A percentile compares a stretch with the other conserved stretches of the same genome.
phyloP scores from a whole-genome alignment of 92 coral and sea anemone genomes.

The Phenganax stokvisi region DNA sequence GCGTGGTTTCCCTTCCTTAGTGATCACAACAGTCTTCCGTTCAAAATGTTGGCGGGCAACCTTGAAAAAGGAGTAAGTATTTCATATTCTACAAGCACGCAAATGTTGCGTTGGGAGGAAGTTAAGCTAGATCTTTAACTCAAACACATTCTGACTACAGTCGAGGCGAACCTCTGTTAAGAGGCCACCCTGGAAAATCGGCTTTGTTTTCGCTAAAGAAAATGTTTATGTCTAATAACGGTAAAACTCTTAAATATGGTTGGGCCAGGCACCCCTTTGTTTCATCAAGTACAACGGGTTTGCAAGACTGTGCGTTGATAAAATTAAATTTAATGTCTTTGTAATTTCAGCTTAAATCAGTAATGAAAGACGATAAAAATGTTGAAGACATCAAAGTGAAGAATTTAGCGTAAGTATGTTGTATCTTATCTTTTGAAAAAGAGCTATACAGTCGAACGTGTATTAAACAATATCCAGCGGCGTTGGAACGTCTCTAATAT shows the following conservation, averaged over 20 bases:
- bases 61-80: slow-evolving; percentile 65
- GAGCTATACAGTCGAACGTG: too few relatives aligned
- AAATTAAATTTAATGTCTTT: background rate
- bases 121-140: background rate
- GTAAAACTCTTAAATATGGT: background rate
- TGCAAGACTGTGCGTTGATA: background rate
- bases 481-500: too few relatives aligned
- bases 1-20: slow-evolving; percentile 85
- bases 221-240: background rate
- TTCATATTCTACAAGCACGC: too few relatives aligned
- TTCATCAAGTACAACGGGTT: too few relatives aligned
- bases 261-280: too few relatives aligned
- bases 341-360: slow-evolving; percentile 45
- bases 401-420: slow-evolving; percentile 55
- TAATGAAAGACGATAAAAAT: slow-evolving; percentile 49
- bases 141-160: background rate
- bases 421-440: background rate
- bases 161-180: too few relatives aligned
- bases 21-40: slow-evolving; percentile 54
- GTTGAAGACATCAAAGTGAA: slow-evolving; percentile 54
- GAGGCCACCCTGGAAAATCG: too few relatives aligned
- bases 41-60: slow-evolving; percentile 51
- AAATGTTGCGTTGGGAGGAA: background rate
- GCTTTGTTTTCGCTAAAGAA: background rate
- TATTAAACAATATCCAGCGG: too few relatives aligned